A percentile compares a stretch with the other conserved stretches of the same genome.
Evolutionary conservation across 2,888 invertebrate genomes (phyloP).

Genomic region (Eupsilia transversa): DNA sequence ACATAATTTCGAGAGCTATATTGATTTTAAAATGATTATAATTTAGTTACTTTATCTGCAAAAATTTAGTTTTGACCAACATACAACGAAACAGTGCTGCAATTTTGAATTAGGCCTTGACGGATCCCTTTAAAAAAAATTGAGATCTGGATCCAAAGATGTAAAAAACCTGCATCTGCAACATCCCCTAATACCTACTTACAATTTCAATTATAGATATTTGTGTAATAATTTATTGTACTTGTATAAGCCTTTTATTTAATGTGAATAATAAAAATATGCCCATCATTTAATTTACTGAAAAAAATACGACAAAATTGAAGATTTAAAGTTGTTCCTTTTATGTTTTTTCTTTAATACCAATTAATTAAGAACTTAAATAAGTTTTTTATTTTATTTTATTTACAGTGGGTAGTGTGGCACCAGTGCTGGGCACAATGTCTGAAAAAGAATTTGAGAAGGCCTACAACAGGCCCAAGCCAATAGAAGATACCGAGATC

Average conservation of each 20-base stretch:
- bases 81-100: too few species aligned
- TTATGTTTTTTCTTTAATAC: not conserved
- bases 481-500: constrained; percentile 89
- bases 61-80: too few species aligned
- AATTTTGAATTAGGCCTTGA: too few species aligned
- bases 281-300: not conserved
- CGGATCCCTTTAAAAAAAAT: too few species aligned
- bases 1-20: too few species aligned
- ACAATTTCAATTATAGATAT: too few species aligned
- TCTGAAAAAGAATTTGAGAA: constrained; percentile 89
- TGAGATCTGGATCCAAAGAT: too few species aligned
- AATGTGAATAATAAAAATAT: not conserved
- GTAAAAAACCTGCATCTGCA: too few species aligned
- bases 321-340: not conserved
- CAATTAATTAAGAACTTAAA: not conserved
- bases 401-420: constrained; percentile 89
- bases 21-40: too few species aligned
- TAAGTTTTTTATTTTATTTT: not conserved
- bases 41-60: too few species aligned
- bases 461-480: constrained; percentile 91
- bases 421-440: constrained; percentile 82
- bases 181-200: too few species aligned
- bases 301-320: not conserved
- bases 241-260: not conserved
- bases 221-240: too few species aligned